Evolutionary conservation across 2,888 invertebrate species (phyloP), one percentile per base, ranked within the genome.

Genomic region (Baronia brevicornis): DNA sequence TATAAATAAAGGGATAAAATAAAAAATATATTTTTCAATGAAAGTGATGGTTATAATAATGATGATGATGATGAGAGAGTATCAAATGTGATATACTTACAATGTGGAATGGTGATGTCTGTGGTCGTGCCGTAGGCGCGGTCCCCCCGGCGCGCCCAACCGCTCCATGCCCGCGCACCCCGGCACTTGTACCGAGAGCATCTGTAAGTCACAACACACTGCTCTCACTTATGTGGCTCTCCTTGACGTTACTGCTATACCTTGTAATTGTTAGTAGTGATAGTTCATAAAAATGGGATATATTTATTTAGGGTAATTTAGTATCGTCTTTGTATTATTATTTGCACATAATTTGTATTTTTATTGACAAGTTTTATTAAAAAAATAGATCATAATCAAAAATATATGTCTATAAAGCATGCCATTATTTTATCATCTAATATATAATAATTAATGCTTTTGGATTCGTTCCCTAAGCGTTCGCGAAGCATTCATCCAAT

Each of bases 111-210:
- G 80, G 64, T 80, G 82, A 54, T 80, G 80, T 51, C 80, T 75
- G 77, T 79, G 82, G 54, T 82, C 84, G 77, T 85, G 86, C 69
- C 82, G 84, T 59, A 78, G 87, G 82, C 87, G 88, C 80, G 84
- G 82, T 68, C 86, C 86, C 77, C 79, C 84, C 71, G 79, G 78
- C 78, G 80, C 84, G 70, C 85, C 85, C 78, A 88, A 87, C 87
- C 88, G 87, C 87, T 88, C 88, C 89, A 89, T 89, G 84, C 88
- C 88, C 86, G 88, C 88, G 86, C 87, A 88, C 87, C 88, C 88
- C 87, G 88, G 87, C 77, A 88, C 87, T 87, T 89, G 89, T 79
- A 89, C 88, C 86, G 88, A 88, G 86, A 89, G 88, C 89, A 89
- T 89, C 89, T 89, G 85, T 60, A 87, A 86, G 67, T 71, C 73